These are phyloP conservation scores for Oreochromis mossambicus DNA, from an alignment of 2,797 vertebrate genomes.

Conservation along the genomic window DNA sequence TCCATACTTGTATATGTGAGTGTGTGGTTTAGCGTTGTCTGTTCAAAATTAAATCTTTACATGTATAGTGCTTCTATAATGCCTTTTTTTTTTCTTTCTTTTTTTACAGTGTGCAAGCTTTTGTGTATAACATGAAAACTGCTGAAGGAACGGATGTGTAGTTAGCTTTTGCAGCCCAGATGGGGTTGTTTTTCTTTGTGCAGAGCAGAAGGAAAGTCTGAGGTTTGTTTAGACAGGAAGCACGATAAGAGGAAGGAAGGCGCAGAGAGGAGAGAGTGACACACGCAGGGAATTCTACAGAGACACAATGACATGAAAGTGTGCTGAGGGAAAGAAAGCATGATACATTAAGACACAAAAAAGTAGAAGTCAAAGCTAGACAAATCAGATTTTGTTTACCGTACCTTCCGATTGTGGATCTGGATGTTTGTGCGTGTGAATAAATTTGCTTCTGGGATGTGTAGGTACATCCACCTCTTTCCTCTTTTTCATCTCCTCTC, in stretches of 20 bases:
- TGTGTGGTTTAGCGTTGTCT: neutral
- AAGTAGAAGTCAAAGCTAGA: neutral
- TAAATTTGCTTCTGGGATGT: constrained; percentile 24
- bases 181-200: rapidly evolving
- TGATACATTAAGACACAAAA: neutral
- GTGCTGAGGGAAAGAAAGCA: neutral
- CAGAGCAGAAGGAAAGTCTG: constrained; percentile 17
- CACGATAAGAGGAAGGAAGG: neutral
- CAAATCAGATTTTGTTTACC: neutral
- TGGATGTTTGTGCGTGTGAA: neutral
- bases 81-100: neutral
- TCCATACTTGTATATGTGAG: neutral
- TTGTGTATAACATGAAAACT: neutral
- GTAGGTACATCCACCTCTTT: constrained; percentile 7
- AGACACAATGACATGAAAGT: neutral
- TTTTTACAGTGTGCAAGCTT: neutral
- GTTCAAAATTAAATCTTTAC: neutral
- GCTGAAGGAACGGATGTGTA: neutral
- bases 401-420: neutral
- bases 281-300: constrained; percentile 6
- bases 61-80: neutral
- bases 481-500: neutral
- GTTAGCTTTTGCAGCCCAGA: neutral
- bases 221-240: constrained; percentile 12
- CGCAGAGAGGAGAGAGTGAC: neutral